Base-by-base conservation (phyloP, 2,113 vertebrate species). In the Mesitornis unicolor region DNA sequence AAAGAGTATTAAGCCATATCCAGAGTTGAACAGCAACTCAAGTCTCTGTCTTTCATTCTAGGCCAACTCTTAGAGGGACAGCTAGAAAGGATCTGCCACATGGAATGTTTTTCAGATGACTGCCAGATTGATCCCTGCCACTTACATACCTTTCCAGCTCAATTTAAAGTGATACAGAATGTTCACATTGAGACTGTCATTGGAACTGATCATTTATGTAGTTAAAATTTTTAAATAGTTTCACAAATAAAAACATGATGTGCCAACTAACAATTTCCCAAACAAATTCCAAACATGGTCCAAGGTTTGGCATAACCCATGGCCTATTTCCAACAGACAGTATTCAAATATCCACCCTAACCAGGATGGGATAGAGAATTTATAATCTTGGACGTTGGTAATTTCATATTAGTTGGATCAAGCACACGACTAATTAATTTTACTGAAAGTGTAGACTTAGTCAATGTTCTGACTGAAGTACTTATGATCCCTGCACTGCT, bases 331-430 rank as follows among this genome's bases (percentile, higher is more conserved):
- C 18, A 43, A 11, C 0, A 16, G 20, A 26, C 0, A 76, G 29
- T 31, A 45, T 94, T 9, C 6, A 79, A 74, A 81, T 81, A 69
- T 25, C 12, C n/a, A 29, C 54, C 11, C 13, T 74, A 59, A 87
- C 3, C 47, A 13, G 9, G 13, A n/a, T 20, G 29, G 25, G 2
- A 2, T 64, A 45, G 15, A 87, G 14, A 65, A 64, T 47, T 68
- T 60, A 56, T 64, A 65, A 48, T n/a, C 40, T 48, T 76, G 7
- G 18, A 14, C 13, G 24, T 8, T 43, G 2, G 1, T 50, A 60
- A 24, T 69, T 73, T 64, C 1, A 0, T 26, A 53, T 36, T 64
- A 59, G 4, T 38, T 69, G 7, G 16, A 59, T 7, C 0, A 3
- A 78, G 5, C 5, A 63, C 3, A 13, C 0, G 0, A 36, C 6